Base-by-base conservation (phyloP, 2,113 vertebrate species). In the Nicator chloris region DNA sequence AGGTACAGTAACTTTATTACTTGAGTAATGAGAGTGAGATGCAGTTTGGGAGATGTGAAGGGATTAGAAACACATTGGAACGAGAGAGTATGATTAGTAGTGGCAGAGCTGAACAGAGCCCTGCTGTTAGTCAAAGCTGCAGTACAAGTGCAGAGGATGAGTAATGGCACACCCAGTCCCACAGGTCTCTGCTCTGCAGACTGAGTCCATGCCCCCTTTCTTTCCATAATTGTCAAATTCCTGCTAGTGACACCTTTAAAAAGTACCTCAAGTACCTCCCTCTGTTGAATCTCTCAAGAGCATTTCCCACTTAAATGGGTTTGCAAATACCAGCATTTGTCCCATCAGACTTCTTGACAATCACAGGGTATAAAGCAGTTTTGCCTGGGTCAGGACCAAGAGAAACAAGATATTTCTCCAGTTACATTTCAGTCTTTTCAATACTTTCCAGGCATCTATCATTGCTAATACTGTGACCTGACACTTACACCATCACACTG, bases 81-180 rank as follows among this genome's bases (percentile, higher is more conserved):
- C 9, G 15, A 44, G 40, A 70, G 56, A 88, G 50, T 37, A 64
- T 45, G 53, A 65, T 91, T 75, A 78, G 90, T 80, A 86, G 65
- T 39, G 82, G 79, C 93, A 93, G 90, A 91, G 84, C 22, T 61
- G 56, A 92, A 45, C 64, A 80, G 88, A 68, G 69, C 31, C 78
- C 68, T 77, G 86, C 88, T 94, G 47, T 66, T 86, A 73, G 72
- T 81, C 78, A 75, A 75, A 87, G 93, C 82, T 80, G 84, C 56
- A 73, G 89, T 26, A 33, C 33, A 47, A 90, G 86, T 35, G 60
- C 50, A 51, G 50, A 44, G 45, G 54, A 72, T 96, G 90, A 96
- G 90, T 89, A 95, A 96, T 1, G 87, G 92, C 95, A 85, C 96
- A 76, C 95, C 94, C 94, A 68, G 47, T 94, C 96, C 94, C 94